Evolutionary conservation across 1,140 invertebrate genomes (phyloP).

Genomic region (Micrasema longulum): DNA sequence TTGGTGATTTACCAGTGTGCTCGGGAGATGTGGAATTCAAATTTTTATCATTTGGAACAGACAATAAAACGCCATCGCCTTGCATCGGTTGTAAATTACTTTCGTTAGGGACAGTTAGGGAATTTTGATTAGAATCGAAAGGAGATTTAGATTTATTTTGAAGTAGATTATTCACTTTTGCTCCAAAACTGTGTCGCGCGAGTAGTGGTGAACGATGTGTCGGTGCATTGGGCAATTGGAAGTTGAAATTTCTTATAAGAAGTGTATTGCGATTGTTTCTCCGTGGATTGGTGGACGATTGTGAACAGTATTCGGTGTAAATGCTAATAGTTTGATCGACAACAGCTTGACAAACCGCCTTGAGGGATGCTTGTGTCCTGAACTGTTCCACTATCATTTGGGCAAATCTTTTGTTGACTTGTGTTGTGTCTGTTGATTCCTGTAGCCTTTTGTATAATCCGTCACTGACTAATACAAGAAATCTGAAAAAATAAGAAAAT

Average conservation of each 20-base stretch:
- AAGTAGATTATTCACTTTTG: slow-evolving; percentile 27
- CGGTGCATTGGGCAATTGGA: slow-evolving; percentile 75
- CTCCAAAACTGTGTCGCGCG: slow-evolving; percentile 9
- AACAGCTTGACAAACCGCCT: slow-evolving; percentile 87
- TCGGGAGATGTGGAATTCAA: slow-evolving; percentile 3
- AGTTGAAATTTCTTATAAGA: slow-evolving; percentile 89
- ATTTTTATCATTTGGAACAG: slow-evolving; percentile 19
- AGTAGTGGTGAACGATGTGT: slow-evolving; percentile 50
- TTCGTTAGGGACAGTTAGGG: slow-evolving; percentile 11
- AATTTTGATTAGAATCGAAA: slow-evolving; percentile 26
- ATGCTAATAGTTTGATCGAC: slow-evolving; percentile 87
- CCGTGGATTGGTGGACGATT: slow-evolving; percentile 67
- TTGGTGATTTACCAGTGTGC: slow-evolving; percentile 57
- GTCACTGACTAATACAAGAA: slow-evolving; percentile 87
- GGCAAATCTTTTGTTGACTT: slow-evolving; percentile 85
- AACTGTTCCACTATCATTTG: slow-evolving; percentile 88
- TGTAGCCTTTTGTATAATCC: slow-evolving; percentile 87
- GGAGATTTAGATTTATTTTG: slow-evolving; percentile 35
- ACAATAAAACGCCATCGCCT: slow-evolving; percentile 17
- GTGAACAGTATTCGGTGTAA: slow-evolving; percentile 85
- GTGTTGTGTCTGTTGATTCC: slow-evolving; percentile 82
- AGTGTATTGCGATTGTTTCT: slow-evolving; percentile 75
- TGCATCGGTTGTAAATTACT: slow-evolving; percentile 10
- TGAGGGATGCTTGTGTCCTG: slow-evolving; percentile 81
- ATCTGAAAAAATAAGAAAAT: slow-evolving; percentile 60